Conservation (phyloP, 1,140 invertebrate genomes). For the Sogatella furcifera region DNA sequence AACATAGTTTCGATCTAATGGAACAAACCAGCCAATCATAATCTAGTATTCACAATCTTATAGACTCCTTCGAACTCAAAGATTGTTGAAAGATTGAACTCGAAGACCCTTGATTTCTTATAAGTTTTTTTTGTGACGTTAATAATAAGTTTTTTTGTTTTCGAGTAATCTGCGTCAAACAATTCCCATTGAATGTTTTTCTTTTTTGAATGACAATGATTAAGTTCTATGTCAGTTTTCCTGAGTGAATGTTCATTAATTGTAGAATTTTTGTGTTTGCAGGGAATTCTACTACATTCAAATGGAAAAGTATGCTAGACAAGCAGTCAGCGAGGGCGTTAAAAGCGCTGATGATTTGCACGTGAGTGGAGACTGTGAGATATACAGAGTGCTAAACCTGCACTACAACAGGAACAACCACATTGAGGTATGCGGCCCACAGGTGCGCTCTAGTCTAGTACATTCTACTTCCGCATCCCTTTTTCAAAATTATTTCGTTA, state of each 20-base stretch:
- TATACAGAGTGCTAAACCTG: constrained; percentile 94
- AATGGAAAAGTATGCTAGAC: constrained; percentile 99
- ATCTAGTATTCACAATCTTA: too few species aligned
- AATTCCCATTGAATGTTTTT: too few species aligned
- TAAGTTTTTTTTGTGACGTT: too few species aligned
- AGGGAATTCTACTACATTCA: constrained; percentile 99
- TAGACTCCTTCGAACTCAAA: too few species aligned
- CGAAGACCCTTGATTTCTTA: too few species aligned
- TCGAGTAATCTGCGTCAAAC: not conserved
- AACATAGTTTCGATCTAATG: too few species aligned
- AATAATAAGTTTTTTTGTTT: too few species aligned
- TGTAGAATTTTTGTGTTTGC: constrained; percentile 27
- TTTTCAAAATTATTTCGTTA: too few species aligned
- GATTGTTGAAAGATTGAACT: too few species aligned
- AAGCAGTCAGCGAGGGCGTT: constrained; percentile 92
- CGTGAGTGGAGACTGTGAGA: constrained; percentile 89
- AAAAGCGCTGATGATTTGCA: constrained; percentile 86
- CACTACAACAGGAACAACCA: constrained; percentile 99
- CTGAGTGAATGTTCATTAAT: constrained; percentile 31
- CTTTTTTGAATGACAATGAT: not conserved
- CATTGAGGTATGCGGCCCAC: constrained; percentile 83
- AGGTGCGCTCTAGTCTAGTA: constrained; percentile 35
- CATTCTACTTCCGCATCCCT: too few species aligned
- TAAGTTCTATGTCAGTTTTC: constrained; percentile 25
- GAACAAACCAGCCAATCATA: too few species aligned